Base-by-base conservation (phyloP, 2,113 vertebrate species). In the Stigmatopora argus region DNA sequence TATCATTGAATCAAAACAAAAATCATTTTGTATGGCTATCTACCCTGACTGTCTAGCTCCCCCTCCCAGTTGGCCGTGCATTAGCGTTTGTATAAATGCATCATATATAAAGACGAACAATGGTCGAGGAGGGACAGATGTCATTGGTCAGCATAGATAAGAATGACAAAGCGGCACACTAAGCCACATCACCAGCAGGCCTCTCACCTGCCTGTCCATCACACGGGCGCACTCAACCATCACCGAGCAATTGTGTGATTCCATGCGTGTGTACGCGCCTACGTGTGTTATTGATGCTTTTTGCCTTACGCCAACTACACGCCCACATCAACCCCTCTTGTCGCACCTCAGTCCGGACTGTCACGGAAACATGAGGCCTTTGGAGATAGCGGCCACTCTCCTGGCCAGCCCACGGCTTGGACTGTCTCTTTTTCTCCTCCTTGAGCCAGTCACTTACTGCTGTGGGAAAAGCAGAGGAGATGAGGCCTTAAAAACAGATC, bases 401-500 rank as follows among this genome's bases (percentile, higher is more conserved):
- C 74, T 38, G 70, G 73, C 65, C 70, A 62, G 79, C 73, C 78
- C 67, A 73, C 66, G 55, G 75, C 69, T 76, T 26, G 41, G 79
- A 84, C 80, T 85, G 74, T 87, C 81, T 86, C 83, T 83, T 77
- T 83, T 74, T 83, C 83, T 79, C 81, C 78, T 91, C 92, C 92
- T 90, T 92, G 91, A 91, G 78, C 92, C 94, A 93, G 94, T 97
- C 95, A 96, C 94, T 95, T 95, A 93, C 95, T 94, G 93, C 94
- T 96, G 95, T 98, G 95, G 96, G 96, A 98, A 98, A 96, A 87
- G 86, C 92, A 93, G 92, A 94, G 94, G 94, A 94, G 96, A 96
- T 95, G 95, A 92, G 92, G 95, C 94, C 94, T 87, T 93, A 93
- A 94, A 95, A 95, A 93, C 94, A 96, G 95, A 98, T 98, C 94